Base-by-base conservation (phyloP, 1,140 invertebrate genomes). In the Drosophila pectinifera region DNA sequence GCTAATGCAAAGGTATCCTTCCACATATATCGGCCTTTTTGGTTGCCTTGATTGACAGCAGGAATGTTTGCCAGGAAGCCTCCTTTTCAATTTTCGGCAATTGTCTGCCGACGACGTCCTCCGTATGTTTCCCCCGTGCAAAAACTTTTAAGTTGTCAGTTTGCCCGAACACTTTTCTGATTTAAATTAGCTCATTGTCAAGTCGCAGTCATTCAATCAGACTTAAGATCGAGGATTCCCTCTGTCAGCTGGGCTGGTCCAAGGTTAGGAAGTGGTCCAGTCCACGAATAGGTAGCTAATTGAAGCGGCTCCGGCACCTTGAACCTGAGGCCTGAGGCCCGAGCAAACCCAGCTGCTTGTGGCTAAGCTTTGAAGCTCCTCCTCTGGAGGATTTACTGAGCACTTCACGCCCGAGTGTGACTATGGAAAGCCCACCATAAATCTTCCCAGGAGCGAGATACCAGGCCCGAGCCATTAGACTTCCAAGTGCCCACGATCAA, bases 121-220 rank as follows among this genome's bases (percentile, higher is more conserved):
- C 55, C 14, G 26, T 13, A 5, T 43, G 62, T 18, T 34, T 31
- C 8, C 39, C 34, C 36, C 43, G 10, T 42, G 64, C 61, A 42
- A 20, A 63, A 79, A 68, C 53, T 62, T 78, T 82, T 45, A 56
- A 64, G 57, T 88, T 88, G 84, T 84, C 84, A 78, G 84, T 78
- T 73, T 83, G 79, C 57, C 72, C 48, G 73, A 88, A 88, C 84
- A 88, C 80, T 89, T 89, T 88, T 89, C 48, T 84, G 84, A 89
- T 89, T 89, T 84, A 78, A 89, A 89, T 89, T 89, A 80, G 77
- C 84, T 84, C 63, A 75, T 75, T 80, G 77, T 80, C 62, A 64
- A 43, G 59, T 70, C 67, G 38, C 77, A 67, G 75, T 75, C 57
- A 67, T 61, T 78, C 82, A 79, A 79, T 83, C 79, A 76, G 73